phyloP scores from a whole-genome alignment of 2,888 invertebrate genomes.

The Dastarcus helophoroides region DNA sequence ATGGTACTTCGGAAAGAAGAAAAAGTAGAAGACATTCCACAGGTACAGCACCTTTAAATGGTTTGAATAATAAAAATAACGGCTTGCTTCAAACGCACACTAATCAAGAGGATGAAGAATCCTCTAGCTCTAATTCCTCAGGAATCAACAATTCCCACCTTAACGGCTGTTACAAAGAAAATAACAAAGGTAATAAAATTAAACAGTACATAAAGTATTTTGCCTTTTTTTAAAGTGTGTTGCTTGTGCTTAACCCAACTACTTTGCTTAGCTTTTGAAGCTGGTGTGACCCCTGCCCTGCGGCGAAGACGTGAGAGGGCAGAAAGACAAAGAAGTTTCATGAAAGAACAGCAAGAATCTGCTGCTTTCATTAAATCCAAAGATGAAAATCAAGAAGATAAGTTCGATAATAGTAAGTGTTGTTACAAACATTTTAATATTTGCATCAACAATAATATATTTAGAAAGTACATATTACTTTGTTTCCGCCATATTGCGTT shows the following conservation, averaged over 20 bases:
- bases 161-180: constrained; percentile 46
- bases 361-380: too few species aligned
- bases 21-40: constrained; percentile 70
- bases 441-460: too few species aligned
- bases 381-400: too few species aligned
- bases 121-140: constrained; percentile 50
- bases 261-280: constrained; percentile 41
- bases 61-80: constrained; percentile 20
- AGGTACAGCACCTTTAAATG: constrained; percentile 46
- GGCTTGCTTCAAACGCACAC: constrained; percentile 16
- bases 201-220: constrained; percentile 7
- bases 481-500: too few species aligned
- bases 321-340: constrained; percentile 73
- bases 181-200: constrained; percentile 42
- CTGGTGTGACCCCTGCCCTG: constrained; percentile 71
- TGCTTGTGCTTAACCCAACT: constrained; percentile 1
- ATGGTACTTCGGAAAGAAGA: constrained; percentile 55
- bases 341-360: constrained; percentile 72
- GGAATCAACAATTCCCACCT: constrained; percentile 41
- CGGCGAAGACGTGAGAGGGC: constrained; percentile 70
- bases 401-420: too few species aligned
- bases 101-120: constrained; percentile 39
- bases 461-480: too few species aligned
- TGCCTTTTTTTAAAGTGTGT: not conserved
- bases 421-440: too few species aligned